Evolutionary conservation across 2,113 vertebrate species (phyloP), one percentile per base, ranked within the genome.

Genomic region (Benitochromis conjunctus): DNA sequence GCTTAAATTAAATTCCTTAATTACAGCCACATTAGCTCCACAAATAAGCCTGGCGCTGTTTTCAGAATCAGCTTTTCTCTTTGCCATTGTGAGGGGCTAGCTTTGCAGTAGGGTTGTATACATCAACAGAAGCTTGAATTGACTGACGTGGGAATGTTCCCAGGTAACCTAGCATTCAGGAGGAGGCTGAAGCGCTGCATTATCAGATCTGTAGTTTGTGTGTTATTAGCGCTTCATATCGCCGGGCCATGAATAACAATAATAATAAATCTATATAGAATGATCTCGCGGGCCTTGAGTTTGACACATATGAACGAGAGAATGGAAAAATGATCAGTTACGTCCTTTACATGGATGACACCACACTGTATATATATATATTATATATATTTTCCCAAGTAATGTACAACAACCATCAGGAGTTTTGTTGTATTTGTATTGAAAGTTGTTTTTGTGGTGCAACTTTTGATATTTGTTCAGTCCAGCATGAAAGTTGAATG

Each of bases 341-440:
- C 31, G 6, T 31, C 31, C 31, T 31, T 31, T 31, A 31, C 31
- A 31, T 31, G 31, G 31, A 31, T 31, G 31, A 31, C 31, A 6
- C 5, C 31, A 31, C 5, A 5, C 31, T 31, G 5, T 31, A 6
- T 31, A 13, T 16, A 57, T 29, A 57, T 57, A 57, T 57, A 29
- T 29, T 5, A 57, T 6, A 58, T 58, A 9, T 29, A 0, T 58
- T 57, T 57, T 5, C 56, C 56, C 7, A 29, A 58, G 13, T 58
- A 29, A 0, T 58, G 24, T 58, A 0, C 7, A 58, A 58, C 56
- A 58, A 58, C 7, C 13, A 58, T 9, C 56, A 9, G 7, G 7
- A 51, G 48, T 58, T 29, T 58, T 58, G 56, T 29, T 29, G 16
- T 29, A 29, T 16, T 29, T 58, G 13, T 58, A 16, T 58, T 24